phyloP scores from a whole-genome alignment of 2,797 vertebrate genomes.

The Gephyroberyx darwinii region DNA sequence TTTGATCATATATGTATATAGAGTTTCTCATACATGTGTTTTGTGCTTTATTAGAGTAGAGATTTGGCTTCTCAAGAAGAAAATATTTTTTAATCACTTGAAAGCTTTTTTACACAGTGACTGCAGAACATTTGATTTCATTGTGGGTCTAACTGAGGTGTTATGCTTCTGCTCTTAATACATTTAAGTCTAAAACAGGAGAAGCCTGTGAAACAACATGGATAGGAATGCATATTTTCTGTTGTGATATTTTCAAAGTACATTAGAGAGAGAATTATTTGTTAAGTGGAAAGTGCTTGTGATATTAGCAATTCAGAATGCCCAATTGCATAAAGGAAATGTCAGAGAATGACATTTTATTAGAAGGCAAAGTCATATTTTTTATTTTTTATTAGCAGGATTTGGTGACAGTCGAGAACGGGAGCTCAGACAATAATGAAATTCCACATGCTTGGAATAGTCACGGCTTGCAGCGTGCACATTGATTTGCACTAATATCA shows the following conservation, averaged over 20 bases:
- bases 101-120: slow-evolving; percentile 20
- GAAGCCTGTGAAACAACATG: slow-evolving; percentile 48
- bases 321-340: slow-evolving; percentile 77
- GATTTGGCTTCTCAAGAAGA: slow-evolving; percentile 11
- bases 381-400: slow-evolving; percentile 81
- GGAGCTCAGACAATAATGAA: slow-evolving; percentile 72
- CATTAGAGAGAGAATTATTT: slow-evolving; percentile 68
- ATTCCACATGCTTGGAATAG: slow-evolving; percentile 72
- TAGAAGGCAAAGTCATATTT: slow-evolving; percentile 74
- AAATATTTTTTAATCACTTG: slow-evolving; percentile 12
- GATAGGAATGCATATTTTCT: slow-evolving; percentile 48
- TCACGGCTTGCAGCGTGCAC: slow-evolving; percentile 67
- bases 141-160: slow-evolving; percentile 11
- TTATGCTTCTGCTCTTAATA: slow-evolving; percentile 29
- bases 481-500: slow-evolving; percentile 81
- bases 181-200: slow-evolving; percentile 35
- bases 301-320: slow-evolving; percentile 67
- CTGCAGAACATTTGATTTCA: slow-evolving; percentile 21
- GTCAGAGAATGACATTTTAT: slow-evolving; percentile 82
- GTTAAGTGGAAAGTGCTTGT: slow-evolving; percentile 63
- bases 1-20: too few species aligned
- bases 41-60: slow-evolving; percentile 3
- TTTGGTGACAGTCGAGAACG: slow-evolving; percentile 73
- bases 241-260: slow-evolving; percentile 75
- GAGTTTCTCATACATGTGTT: too few species aligned